Conservation (phyloP, 1,140 invertebrate species). For the Oreohelix idahoensis region DNA sequence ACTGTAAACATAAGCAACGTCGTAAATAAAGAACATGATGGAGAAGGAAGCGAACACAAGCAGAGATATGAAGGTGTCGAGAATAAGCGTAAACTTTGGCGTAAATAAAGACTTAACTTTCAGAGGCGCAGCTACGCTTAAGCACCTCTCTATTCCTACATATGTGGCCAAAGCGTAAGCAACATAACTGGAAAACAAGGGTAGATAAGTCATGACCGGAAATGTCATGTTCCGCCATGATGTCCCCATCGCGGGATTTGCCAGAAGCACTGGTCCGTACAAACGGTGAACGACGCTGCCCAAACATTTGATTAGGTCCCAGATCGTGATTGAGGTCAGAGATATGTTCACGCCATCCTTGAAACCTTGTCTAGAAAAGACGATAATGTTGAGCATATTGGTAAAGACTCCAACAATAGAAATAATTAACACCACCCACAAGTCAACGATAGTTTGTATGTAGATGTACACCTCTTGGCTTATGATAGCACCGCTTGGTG, state of each 20-base stretch:
- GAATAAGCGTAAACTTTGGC: background rate
- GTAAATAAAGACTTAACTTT: slow-evolving; percentile 11
- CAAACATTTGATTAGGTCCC: slow-evolving; percentile 19
- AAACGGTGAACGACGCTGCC: background rate
- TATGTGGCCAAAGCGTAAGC: slow-evolving; percentile 16
- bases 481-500: background rate
- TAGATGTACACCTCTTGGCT: background rate
- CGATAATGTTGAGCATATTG: slow-evolving; percentile 9
- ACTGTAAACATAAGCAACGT: background rate
- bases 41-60: background rate
- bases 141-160: slow-evolving; percentile 12
- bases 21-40: slow-evolving; percentile 23
- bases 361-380: slow-evolving; percentile 24
- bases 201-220: slow-evolving; percentile 6
- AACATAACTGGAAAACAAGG: slow-evolving; percentile 23
- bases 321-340: background rate
- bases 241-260: background rate
- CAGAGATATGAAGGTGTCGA: background rate
- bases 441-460: background rate
- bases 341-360: slow-evolving; percentile 19
- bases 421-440: background rate
- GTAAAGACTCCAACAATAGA: slow-evolving; percentile 12
- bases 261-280: background rate
- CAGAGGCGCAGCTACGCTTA: background rate
- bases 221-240: slow-evolving; percentile 13